Conservation (phyloP, 1,140 invertebrate genomes). For the Sycophila sp. region DNA sequence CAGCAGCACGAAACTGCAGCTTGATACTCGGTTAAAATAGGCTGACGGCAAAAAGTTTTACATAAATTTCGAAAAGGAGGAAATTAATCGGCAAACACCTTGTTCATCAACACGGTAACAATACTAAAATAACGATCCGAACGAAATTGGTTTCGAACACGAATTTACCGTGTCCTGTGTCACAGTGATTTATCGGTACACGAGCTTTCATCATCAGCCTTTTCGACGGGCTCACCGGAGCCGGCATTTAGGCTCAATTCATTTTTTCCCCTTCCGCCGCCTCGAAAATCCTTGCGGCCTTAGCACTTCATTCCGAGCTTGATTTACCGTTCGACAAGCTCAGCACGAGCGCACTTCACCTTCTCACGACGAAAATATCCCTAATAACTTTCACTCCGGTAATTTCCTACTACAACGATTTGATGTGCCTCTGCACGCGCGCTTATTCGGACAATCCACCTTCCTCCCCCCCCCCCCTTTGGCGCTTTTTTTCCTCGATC, state of each 20-base stretch:
- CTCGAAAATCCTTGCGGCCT: constrained; percentile 6
- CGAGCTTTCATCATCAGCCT: not conserved
- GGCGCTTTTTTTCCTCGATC: not conserved
- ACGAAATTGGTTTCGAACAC: too few relatives aligned
- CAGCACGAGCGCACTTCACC: not conserved
- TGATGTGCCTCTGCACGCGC: not conserved
- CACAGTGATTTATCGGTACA: constrained; percentile 28
- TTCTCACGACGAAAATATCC: not conserved
- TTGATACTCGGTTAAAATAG: too few relatives aligned
- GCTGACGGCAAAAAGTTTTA: too few relatives aligned
- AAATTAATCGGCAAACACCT: too few relatives aligned
- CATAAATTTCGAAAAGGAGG: too few relatives aligned
- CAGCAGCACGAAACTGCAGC: too few relatives aligned
- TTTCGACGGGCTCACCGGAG: not conserved
- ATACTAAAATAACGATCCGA: too few relatives aligned
- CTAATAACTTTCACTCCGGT: constrained; percentile 46
- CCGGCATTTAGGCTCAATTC: constrained; percentile 26
- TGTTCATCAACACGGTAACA: too few relatives aligned
- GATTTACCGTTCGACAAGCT: constrained; percentile 12
- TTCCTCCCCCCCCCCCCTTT: not conserved
- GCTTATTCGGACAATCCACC: not conserved
- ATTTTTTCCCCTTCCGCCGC: constrained; percentile 8
- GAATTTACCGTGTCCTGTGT: constrained; percentile 10
- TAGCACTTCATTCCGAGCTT: constrained; percentile 25
- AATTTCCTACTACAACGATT: constrained; percentile 40